Evolutionary conservation across 2,113 vertebrate species (phyloP), one percentile per base, ranked within the genome.

Genomic region (Geococcyx californianus): DNA sequence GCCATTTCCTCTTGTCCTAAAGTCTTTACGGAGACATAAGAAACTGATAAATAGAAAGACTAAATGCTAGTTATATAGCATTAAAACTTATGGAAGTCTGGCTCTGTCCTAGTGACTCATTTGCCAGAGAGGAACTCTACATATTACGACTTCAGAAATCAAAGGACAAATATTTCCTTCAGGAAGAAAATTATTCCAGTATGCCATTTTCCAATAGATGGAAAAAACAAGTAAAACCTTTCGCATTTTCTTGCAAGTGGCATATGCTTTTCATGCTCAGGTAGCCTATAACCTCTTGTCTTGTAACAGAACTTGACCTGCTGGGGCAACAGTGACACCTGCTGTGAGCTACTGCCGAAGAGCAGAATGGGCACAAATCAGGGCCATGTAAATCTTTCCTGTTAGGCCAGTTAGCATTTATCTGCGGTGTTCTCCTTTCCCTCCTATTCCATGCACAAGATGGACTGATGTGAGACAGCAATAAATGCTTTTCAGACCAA

Each of bases 221-320:
- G 89, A 86, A 75, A 93, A 90, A 91, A 79, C n/a, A 95, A 66
- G 76, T 74, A 56, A 92, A 94, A 68, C 38, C 73, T 58, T 86
- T 87, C 81, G 79, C 74, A 84, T 92, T 90, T 95, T 72, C 87
- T 60, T 79, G 54, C 66, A 87, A 79, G 77, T 29, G 15, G 54
- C 49, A 38, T 84, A 70, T 82, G 94, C 87, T 59, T 80, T 91
- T 69, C 73, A 77, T 66, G 28, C 36, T 78, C 2, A 1, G 12
- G 66, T 91, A 92, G 55, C 92, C 89, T 92, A 36, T 74, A 90
- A 81, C 52, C 72, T 82, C 68, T 40, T 31, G 1, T 80, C 68
- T 44, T 31, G 1, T 59, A 79, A 87, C 54, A 78, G 64, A 93
- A 42, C 34, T 51, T 84, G 54, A 73, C 60, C 88, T 23, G 7